Base-by-base conservation (phyloP, 1,140 invertebrate species). In the Zaprionus capensis region DNA sequence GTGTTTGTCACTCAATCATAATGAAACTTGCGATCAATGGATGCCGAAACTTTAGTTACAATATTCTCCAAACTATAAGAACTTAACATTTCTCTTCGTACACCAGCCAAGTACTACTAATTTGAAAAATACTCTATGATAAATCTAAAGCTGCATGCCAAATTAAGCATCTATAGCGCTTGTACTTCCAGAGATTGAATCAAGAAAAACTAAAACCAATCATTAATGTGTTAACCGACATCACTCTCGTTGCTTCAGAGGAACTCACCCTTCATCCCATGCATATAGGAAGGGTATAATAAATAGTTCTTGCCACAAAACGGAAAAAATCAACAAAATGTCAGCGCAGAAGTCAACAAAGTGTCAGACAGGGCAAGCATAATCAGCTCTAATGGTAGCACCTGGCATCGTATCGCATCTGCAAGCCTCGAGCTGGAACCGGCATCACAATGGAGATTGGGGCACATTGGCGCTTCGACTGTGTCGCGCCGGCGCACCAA, bases 261-360 rank as follows among this genome's bases (percentile, higher is more conserved):
- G 9, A 34, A 4, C 31, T n/a, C 14, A 41, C 38, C 14, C 38
- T 15, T 41, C n/a, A 22, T 15, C 2, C 5, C 38, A 15, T 41
- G 31, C 9, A 34, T 34, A 34, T 34, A 9, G 28, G 5, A 7
- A 15, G 46, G 17, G 46, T 49, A 49, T 49, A 22, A 22, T 49
- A 22, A 44, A 49, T 49, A 49, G 46, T 49, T 49, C 20, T 49
- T 49, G 46, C n/a, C 15, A 7, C n/a, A 14, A n/a, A 51, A 58
- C 63, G 58, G 53, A 59, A 64, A 82, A 79, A 82, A 68, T 71
- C 75, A 56, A 82, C 80, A 82, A 49, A 63, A 62, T 72, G 81
- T 80, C 73, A 64, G 81, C 53, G 81, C 62, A 77, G 78, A 84
- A 83, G 84, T 84, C 73, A 67, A 83, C 77, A 83, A 66, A 84